Evolutionary conservation across 2,113 vertebrate genomes (phyloP), one percentile per base, ranked within the genome.

Genomic region (Lucifuga dentata): DNA sequence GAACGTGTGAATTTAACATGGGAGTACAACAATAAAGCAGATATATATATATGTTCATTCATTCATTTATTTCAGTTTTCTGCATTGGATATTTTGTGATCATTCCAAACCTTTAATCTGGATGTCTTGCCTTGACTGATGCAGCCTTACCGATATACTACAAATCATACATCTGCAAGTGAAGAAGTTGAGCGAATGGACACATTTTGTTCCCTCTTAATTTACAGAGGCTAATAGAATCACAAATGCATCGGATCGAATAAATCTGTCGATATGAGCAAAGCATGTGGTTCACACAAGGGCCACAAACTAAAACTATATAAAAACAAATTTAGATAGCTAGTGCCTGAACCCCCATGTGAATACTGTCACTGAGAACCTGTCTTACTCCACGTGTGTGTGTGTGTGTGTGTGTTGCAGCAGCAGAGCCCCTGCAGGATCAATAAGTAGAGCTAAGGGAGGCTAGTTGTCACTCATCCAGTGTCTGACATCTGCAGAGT

Each of bases 391-490:
- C 7, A 7, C 7, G 26, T 29, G 26, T 29, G 26, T 7, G 26
- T 29, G 26, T 29, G 26, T 29, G 26, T 29, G 26, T 19, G 49
- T 44, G 58, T 20, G 1, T 3, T 12, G 20, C 61, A 56, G 68
- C 75, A 65, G 44, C 39, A 61, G 70, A 45, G 70, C 51, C 65
- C 21, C 43, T 21, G 45, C n/a, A 69, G 68, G 79, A 84, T 88
- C 86, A 88, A 88, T 86, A 88, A 77, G 59, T 65, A 21, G 77
- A 78, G 20, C 83, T 17, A 36, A 79, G 86, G 86, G 80, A 86
- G 48, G 58, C 67, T 78, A 58, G 73, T 0, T 83, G 82, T 84
- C 83, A 81, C 65, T 84, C 86, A 85, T 56, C 60, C 64, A 78
- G 56, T 8, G 70, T 69, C 62, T 39, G 70, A 78, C 73, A 81